Base-by-base conservation (phyloP, 2,113 vertebrate species). In the Sebastes fasciatus region DNA sequence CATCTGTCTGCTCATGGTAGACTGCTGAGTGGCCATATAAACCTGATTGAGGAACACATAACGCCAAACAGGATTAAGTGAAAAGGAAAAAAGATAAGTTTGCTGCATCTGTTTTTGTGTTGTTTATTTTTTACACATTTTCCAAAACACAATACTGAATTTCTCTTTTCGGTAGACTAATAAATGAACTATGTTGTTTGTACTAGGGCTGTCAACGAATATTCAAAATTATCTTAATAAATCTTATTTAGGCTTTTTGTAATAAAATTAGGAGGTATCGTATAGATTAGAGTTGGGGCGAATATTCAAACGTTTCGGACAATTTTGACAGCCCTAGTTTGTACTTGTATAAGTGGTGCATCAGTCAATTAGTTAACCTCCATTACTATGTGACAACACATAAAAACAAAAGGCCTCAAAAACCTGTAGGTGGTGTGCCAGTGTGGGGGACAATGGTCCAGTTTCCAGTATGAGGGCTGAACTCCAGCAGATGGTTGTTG, bases 361-460 rank as follows among this genome's bases (percentile, higher is more conserved):
- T 76, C 21, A 77, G 45, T 46, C 19, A 78, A 34, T 9, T 21
- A 17, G 9, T 68, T 21, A 55, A 4, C 51, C 11, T n/a, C 2
- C 0, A 63, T 52, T 62, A 49, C 34, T 16, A 14, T 60, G 8
- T 46, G 34, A 51, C 4, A 67, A 52, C 1, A 1, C 1, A 11
- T 49, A 8, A 40, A 5, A 64, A 34, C 34, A 34, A 54, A 84
- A 84, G 4, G 54, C 11, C 11, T 83, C 4, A 58, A n/a, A 70
- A 74, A 98, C 97, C 97, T 90, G 97, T 97, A 0, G 97, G 97
- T 16, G 97, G 97, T 1, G 97, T 97, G 67, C 97, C 97, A 0
- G 95, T 96, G 88, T 97, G 96, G n/a, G 91, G 90, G n/a, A 94
- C 92, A 0, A 96, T 86, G 1, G 92, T 95, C 97, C 97, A 98